phyloP scores from a whole-genome alignment of 1,140 invertebrate genomes.

The Lucilia sericata region DNA sequence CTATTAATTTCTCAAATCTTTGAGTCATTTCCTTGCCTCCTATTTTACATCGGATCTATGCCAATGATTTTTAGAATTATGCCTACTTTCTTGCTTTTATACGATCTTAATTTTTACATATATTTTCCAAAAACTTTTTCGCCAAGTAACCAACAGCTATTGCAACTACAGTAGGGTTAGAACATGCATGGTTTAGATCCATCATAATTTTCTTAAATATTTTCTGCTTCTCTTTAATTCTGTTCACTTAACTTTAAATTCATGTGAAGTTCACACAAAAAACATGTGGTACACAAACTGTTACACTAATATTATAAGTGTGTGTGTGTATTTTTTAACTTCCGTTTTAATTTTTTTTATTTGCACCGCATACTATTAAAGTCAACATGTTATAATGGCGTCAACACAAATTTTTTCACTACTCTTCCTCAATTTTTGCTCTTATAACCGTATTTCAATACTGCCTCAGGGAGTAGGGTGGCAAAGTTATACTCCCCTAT shows the following conservation, averaged over 20 bases:
- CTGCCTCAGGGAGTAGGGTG: background rate
- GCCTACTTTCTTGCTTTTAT: no score
- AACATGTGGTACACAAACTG: background rate
- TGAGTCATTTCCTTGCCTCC: no score
- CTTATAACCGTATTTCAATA: background rate
- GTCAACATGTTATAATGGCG: conserved; percentile 22
- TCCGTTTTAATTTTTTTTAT: background rate
- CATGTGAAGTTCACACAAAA: background rate
- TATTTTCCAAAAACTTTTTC: no score
- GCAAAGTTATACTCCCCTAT: background rate
- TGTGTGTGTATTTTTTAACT: background rate
- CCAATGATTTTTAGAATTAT: no score
- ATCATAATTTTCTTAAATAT: no score
- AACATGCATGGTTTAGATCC: no score
- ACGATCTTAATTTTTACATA: no score
- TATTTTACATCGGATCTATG: no score
- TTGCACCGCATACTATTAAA: conserved; percentile 3
- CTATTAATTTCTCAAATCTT: no score
- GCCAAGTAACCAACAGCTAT: no score
- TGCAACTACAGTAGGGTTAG: no score
- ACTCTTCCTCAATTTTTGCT: background rate
- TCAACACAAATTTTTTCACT: background rate
- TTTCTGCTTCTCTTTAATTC: background rate
- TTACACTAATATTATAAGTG: background rate
- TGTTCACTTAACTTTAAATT: background rate